Base-by-base conservation (phyloP, 2,113 vertebrate genomes). In the Amia ocellicauda region DNA sequence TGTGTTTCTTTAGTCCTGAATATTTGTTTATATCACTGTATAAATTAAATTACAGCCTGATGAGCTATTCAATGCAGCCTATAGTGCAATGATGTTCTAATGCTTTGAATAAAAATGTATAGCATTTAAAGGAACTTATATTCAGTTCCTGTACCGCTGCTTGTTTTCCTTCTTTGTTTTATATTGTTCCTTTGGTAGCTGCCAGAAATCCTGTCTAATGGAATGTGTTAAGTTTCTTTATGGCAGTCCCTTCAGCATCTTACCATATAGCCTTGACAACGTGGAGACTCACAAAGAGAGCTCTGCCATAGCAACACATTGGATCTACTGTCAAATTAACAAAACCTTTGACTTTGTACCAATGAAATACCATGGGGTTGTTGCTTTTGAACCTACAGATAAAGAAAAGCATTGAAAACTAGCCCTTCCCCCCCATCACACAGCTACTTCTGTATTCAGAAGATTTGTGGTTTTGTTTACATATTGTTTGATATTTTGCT, bases 261-360 rank as follows among this genome's bases (percentile, higher is more conserved):
- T 58, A 58, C 68, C 59, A 69, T 53, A 58, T 36, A 61, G 66
- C 67, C 68, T 66, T 78, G 68, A 69, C 69, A 77, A 77, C 72
- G 36, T 66, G 55, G 67, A 54, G 13, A n/a, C 53, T 52, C 60
- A 69, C 71, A 74, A 62, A 65, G 56, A 60, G 64, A 51, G n/a
- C 65, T 69, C 58, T 65, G 59, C 67, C 68, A 63, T 72, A 71
- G 69, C 64, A 72, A 77, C 75, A 60, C 42, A 51, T 41, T 27
- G 26, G 63, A 24, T 36, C 36, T 41, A 41, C n/a, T 36, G 31
- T 36, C 31, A 1, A 4, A 60, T 17, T 27, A 47, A 55, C 24
- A 51, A 58, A 31, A 53, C 43, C 62, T 50, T 28, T n/a, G 55
- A 43, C 56, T 56, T 41, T 63, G 53, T 59, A 47, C 36, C 23